A percentile compares a stretch with the other conserved stretches of the same genome.
Conservation (phyloP, 2,888 invertebrate species). For the Ophion ellenae region DNA sequence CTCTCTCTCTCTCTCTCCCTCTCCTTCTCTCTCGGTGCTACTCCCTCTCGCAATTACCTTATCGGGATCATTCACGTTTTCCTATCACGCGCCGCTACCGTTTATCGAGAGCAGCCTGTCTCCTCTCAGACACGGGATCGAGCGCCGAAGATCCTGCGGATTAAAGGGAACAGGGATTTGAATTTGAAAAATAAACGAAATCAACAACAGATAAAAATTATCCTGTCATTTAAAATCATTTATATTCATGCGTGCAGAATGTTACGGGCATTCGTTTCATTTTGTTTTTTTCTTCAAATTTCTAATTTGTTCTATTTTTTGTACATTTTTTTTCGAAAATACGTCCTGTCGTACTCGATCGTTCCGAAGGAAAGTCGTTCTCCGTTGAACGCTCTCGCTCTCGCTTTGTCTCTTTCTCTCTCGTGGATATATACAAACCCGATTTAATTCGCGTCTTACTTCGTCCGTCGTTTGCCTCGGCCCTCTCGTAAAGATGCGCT, state of each 20-base stretch:
- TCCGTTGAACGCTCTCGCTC: neutral
- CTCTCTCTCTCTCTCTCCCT: neutral
- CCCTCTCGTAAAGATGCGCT: constrained; percentile 28
- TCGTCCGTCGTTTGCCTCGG: constrained; percentile 31
- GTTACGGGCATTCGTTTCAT: neutral
- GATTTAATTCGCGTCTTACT: constrained; percentile 47
- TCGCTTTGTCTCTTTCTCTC: constrained; percentile 45
- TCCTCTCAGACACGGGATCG: neutral
- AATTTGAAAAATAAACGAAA: neutral
- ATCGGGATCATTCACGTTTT: constrained; percentile 67
- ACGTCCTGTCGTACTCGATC: neutral
- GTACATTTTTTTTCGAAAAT: neutral
- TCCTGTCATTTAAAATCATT: constrained; percentile 35
- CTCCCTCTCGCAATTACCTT: constrained; percentile 69
- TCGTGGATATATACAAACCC: constrained; percentile 8
- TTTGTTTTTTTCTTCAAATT: neutral
- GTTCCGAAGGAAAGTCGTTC: no score
- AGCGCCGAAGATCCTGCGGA: constrained; percentile 16
- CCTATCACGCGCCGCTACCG: constrained; percentile 61
- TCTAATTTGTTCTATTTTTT: neutral
- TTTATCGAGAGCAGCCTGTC: constrained; percentile 49
- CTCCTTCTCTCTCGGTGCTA: neutral
- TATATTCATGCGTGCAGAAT: constrained; percentile 24
- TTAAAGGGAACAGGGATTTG: neutral
- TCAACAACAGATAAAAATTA: neutral